These are phyloP conservation scores for Gymnocypris eckloni DNA, from an alignment of 2,797 vertebrate species.

Conservation along the genomic window DNA sequence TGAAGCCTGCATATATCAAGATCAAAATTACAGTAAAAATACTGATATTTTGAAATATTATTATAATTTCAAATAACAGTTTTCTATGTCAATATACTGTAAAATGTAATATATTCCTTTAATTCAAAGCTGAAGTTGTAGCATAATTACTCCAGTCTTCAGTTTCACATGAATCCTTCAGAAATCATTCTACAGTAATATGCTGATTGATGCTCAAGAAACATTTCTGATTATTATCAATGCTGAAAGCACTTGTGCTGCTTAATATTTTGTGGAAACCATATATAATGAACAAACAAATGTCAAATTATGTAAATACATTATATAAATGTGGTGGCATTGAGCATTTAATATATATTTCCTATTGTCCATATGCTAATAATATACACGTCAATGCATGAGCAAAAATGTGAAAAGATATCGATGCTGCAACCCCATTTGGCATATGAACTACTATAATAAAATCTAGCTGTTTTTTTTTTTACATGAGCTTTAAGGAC, in stretches of 20 bases:
- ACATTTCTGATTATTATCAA: not conserved
- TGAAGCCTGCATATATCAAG: not conserved
- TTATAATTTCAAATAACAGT: not conserved
- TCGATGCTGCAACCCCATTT: not conserved
- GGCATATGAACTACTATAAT: not conserved
- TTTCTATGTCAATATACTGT: not conserved
- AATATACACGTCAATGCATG: not conserved
- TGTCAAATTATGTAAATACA: not conserved
- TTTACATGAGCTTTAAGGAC: not conserved
- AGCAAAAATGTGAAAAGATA: not conserved
- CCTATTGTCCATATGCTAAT: not conserved
- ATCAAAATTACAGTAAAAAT: not conserved
- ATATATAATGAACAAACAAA: no score
- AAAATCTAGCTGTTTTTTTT: not conserved
- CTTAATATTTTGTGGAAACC: not conserved
- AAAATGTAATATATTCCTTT: not conserved
- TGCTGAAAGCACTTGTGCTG: not conserved
- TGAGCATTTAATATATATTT: not conserved
- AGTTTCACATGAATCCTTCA: no score
- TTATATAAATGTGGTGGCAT: not conserved
- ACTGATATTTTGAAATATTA: not conserved
- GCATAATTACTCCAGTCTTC: not conserved
- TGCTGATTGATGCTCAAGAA: not conserved
- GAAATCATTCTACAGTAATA: not conserved
- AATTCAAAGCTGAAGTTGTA: no score